Percentiles rank a stretch among this genome's conserved stretches.
Conservation (phyloP, 1,140 invertebrate species). For the Leptinotarsa lineolata region DNA sequence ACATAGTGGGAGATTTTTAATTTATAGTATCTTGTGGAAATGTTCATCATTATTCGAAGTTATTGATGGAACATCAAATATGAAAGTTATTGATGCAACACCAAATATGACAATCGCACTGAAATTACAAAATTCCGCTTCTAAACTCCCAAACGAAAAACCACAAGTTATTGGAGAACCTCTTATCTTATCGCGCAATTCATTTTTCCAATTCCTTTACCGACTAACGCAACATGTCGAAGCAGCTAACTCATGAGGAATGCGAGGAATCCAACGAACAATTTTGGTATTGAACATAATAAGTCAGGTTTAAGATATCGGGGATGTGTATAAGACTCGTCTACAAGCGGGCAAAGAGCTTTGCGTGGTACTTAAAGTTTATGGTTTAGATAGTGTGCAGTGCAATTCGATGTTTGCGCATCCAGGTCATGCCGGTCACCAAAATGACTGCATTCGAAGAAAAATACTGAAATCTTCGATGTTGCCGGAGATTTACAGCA, state of each 20-base stretch:
- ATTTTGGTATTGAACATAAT: constrained; percentile 28
- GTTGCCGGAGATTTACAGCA: background rate
- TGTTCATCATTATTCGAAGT: no score
- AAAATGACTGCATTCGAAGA: constrained; percentile 7
- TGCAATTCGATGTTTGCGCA: constrained; percentile 40
- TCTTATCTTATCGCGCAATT: background rate
- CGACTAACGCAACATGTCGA: background rate
- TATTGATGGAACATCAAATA: no score
- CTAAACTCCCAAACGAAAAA: no score
- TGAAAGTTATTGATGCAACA: no score
- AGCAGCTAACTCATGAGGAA: constrained; percentile 9
- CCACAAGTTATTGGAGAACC: no score
- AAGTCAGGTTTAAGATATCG: constrained; percentile 33
- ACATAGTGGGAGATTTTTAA: no score
- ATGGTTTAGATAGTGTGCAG: constrained; percentile 44
- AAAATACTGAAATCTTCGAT: constrained; percentile 9
- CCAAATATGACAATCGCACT: no score
- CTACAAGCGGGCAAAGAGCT: constrained; percentile 40
- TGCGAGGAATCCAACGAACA: constrained; percentile 18
- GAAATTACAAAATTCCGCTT: no score
- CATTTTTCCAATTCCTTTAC: background rate
- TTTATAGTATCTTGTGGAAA: no score
- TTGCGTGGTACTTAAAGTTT: constrained; percentile 48
- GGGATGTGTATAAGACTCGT: constrained; percentile 36
- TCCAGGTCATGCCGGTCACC: constrained; percentile 15